Percentiles rank a stretch among this genome's conserved stretches.
Evolutionary conservation across 37 sponge, comb jelly and placozoan genomes (phyloP).

Genomic region (Crambe crambe): DNA sequence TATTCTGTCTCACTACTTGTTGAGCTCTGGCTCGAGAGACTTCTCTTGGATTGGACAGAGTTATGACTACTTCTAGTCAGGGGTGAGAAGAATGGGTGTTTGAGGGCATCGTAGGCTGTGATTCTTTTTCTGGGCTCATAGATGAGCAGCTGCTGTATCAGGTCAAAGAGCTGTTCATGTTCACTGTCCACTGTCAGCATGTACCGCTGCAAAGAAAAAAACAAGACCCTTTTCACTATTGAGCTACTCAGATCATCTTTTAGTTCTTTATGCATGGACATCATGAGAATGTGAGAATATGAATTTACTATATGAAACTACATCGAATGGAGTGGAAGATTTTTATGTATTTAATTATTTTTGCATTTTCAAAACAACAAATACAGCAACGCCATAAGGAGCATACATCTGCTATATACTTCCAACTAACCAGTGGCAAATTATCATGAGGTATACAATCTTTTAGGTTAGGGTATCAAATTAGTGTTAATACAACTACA

Average conservation of each 20-base stretch:
- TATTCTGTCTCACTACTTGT: slow-evolving; percentile 63
- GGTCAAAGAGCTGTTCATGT: slow-evolving; percentile 87
- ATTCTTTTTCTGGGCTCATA: slow-evolving; percentile 86
- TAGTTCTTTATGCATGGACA: no score
- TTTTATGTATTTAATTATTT: no score
- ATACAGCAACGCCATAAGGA: no score
- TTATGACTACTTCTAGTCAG: slow-evolving; percentile 14
- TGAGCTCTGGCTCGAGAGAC: slow-evolving; percentile 56
- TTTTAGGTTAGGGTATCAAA: not conserved
- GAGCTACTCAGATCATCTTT: not conserved
- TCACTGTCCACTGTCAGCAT: slow-evolving; percentile 61
- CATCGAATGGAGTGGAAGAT: no score
- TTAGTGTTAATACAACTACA: not conserved
- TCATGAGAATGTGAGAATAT: no score
- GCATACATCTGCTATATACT: no score
- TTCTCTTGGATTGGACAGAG: slow-evolving; percentile 40
- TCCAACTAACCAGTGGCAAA: no score
- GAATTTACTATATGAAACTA: no score
- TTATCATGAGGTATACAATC: no score
- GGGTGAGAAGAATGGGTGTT: slow-evolving; percentile 85
- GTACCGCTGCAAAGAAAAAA: slow-evolving; percentile 51
- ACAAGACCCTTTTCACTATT: not conserved
- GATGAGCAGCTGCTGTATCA: slow-evolving; percentile 76
- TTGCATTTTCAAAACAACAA: no score
- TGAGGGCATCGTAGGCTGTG: slow-evolving; percentile 81